These are phyloP conservation scores for Guaruba guarouba DNA, from an alignment of 2,113 vertebrate genomes.

Conservation along the genomic window DNA sequence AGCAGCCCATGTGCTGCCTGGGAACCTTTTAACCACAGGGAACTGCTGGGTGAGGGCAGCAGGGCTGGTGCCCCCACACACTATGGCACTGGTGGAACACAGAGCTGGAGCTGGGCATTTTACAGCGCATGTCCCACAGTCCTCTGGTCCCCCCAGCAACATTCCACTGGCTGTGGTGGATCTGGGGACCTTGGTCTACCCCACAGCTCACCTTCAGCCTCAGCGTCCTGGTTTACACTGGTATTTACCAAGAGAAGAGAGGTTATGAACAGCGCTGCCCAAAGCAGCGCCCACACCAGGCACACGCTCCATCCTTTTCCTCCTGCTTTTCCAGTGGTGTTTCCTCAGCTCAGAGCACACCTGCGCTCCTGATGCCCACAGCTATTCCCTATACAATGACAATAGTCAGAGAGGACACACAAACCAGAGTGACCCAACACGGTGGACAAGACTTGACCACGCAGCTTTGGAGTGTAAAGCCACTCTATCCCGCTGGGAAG, in stretches of 20 bases:
- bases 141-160: not conserved
- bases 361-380: accelerated
- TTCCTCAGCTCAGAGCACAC: not conserved
- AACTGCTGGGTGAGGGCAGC: not conserved
- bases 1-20: accelerated
- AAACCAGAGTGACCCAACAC: accelerated
- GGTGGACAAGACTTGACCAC: accelerated
- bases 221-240: not conserved
- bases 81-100: accelerated
- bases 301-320: not conserved
- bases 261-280: not conserved
- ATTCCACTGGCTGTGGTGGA: not conserved
- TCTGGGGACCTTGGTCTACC: not conserved
- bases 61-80: no score
- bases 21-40: not conserved
- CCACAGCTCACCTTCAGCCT: not conserved
- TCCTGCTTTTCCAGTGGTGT: not conserved
- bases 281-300: accelerated
- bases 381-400: not conserved
- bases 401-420: not conserved
- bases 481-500: accelerated
- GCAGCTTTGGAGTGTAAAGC: accelerated
- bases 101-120: not conserved
- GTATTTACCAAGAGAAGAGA: not conserved
- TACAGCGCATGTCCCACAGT: accelerated